phyloP scores from a whole-genome alignment of 2,888 invertebrate genomes.

The Caradrina kadenii region DNA sequence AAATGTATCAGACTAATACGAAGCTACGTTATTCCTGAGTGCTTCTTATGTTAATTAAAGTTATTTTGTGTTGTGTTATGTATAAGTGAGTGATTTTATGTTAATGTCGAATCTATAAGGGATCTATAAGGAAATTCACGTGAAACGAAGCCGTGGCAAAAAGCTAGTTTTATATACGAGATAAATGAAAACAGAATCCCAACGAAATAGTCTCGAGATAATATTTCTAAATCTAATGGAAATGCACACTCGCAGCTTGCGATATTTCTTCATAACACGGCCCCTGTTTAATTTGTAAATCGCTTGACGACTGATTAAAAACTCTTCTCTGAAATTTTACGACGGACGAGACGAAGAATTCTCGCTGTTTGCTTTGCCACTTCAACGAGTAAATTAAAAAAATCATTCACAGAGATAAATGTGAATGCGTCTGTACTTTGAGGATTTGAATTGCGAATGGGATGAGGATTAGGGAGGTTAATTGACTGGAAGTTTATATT shows the following conservation, averaged over 20 bases:
- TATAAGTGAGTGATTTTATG: too few species aligned
- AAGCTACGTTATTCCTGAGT: too few species aligned
- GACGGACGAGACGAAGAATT: conserved; percentile 69
- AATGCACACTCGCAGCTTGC: conserved; percentile 71
- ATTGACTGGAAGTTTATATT: conserved; percentile 21
- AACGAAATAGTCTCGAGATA: too few species aligned
- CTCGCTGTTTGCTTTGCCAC: conserved; percentile 58
- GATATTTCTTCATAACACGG: conserved; percentile 89
- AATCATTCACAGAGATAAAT: conserved; percentile 48
- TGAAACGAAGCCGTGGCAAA: too few species aligned
- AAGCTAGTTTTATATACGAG: too few species aligned
- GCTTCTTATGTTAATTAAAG: too few species aligned
- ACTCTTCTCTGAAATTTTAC: conserved; percentile 88
- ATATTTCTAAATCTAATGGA: conserved; percentile 68
- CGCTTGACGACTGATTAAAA: conserved; percentile 90
- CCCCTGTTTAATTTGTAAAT: conserved; percentile 90
- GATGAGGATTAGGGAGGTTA: conserved; percentile 29
- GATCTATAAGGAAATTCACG: too few species aligned
- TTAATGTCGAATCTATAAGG: too few species aligned
- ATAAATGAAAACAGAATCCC: too few species aligned
- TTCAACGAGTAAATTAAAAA: conserved; percentile 65
- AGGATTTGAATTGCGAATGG: conserved; percentile 44
- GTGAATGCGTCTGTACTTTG: conserved; percentile 53
- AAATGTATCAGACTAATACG: too few species aligned
- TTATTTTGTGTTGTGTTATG: too few species aligned